Conservation (phyloP, 2,797 vertebrate genomes). For the Protonibea diacanthus region DNA sequence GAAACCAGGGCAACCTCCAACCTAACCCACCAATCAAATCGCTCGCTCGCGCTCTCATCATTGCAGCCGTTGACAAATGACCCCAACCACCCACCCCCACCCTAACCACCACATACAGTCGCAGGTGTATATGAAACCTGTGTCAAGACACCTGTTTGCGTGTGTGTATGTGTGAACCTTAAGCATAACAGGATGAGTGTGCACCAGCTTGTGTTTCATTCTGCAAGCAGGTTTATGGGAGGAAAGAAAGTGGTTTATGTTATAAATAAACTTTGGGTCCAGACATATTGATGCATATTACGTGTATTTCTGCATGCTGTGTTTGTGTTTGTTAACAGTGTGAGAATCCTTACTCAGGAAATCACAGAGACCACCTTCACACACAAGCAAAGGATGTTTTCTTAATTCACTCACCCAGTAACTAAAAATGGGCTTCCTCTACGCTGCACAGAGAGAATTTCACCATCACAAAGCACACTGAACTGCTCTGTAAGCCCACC, state of each 20-base stretch:
- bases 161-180: constrained; percentile 21
- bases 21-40: constrained; percentile 70
- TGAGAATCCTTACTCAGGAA: constrained; percentile 57
- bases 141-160: constrained; percentile 58
- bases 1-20: constrained; percentile 80
- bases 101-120: constrained; percentile 49
- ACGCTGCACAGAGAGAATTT: constrained; percentile 37
- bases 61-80: constrained; percentile 71
- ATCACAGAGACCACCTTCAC: constrained; percentile 42
- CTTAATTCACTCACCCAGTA: constrained; percentile 47
- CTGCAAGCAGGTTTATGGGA: not conserved
- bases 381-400: constrained; percentile 42
- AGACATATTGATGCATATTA: not conserved
- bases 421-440: constrained; percentile 69
- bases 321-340: constrained; percentile 35
- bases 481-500: constrained; percentile 48
- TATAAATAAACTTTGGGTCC: not conserved
- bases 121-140: constrained; percentile 71
- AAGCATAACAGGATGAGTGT: constrained; percentile 25
- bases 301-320: constrained; percentile 7
- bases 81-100: constrained; percentile 50
- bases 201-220: constrained; percentile 36
- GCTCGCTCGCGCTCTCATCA: constrained; percentile 41
- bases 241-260: constrained; percentile 7
- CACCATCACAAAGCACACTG: constrained; percentile 49